Conservation (phyloP, 2,797 vertebrate genomes). For the Protosalanx chinensis region DNA sequence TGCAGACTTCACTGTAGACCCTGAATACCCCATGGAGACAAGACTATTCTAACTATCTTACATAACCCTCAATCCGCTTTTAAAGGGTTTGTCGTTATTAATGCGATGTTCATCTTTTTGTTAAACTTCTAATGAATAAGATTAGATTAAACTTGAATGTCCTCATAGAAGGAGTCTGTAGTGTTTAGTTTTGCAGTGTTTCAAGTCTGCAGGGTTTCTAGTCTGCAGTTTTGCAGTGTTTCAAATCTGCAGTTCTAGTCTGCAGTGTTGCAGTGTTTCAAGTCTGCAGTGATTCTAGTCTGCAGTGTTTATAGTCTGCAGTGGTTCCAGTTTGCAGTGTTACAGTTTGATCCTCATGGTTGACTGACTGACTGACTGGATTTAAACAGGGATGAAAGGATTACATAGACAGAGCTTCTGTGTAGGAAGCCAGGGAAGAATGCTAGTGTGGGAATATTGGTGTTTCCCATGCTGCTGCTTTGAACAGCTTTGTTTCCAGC, state of each 20-base stretch:
- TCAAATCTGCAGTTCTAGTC: no score
- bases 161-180: no score
- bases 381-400: constrained; percentile 64
- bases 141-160: no score
- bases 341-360: background rate
- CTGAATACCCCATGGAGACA: background rate
- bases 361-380: constrained; percentile 52
- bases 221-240: no score
- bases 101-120: background rate
- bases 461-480: constrained; percentile 50
- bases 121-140: background rate
- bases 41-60: background rate
- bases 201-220: no score
- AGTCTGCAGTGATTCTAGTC: no score
- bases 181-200: no score
- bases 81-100: background rate
- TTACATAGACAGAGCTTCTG: constrained; percentile 50
- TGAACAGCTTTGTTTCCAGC: background rate
- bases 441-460: constrained; percentile 62
- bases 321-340: background rate
- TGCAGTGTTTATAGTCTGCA: no score
- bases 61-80: background rate
- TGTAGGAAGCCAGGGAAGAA: constrained; percentile 37
- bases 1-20: background rate
- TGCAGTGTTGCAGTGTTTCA: no score